Conservation (phyloP, 2,888 invertebrate genomes). For the Hybos culiciformis region DNA sequence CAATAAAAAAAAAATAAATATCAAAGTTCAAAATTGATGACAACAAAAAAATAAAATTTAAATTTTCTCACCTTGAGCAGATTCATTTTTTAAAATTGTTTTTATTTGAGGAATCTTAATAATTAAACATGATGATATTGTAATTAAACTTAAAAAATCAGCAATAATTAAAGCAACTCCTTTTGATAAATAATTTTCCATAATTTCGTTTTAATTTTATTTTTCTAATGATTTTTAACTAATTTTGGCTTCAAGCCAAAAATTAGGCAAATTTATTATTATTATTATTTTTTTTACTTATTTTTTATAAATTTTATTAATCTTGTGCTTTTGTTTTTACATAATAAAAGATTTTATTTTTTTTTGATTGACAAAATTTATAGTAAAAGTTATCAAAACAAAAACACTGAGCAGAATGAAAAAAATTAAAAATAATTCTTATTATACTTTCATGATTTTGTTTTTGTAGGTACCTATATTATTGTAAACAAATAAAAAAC, state of each 20-base stretch:
- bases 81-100: conserved; percentile 47
- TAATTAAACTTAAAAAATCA: conserved; percentile 54
- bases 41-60: background rate
- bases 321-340: too few species aligned
- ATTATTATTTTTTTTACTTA: too few species aligned
- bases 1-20: conserved; percentile 5
- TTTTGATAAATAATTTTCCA: conserved; percentile 25
- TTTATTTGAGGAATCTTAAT: conserved; percentile 74
- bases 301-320: too few species aligned
- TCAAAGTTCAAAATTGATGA: conserved; percentile 6
- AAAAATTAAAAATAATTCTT: too few species aligned
- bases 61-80: conserved; percentile 51
- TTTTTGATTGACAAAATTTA: too few species aligned
- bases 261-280: background rate
- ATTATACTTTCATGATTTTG: too few species aligned
- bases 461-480: too few species aligned
- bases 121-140: conserved; percentile 61
- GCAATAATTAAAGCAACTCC: conserved; percentile 31
- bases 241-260: background rate
- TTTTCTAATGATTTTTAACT: background rate
- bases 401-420: too few species aligned
- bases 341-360: too few species aligned
- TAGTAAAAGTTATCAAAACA: too few species aligned
- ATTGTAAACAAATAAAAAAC: too few species aligned
- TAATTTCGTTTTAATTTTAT: conserved; percentile 10